These are phyloP conservation scores for Gonatopus flavifemur DNA, from an alignment of 1,140 invertebrate genomes.

Conservation along the genomic window DNA sequence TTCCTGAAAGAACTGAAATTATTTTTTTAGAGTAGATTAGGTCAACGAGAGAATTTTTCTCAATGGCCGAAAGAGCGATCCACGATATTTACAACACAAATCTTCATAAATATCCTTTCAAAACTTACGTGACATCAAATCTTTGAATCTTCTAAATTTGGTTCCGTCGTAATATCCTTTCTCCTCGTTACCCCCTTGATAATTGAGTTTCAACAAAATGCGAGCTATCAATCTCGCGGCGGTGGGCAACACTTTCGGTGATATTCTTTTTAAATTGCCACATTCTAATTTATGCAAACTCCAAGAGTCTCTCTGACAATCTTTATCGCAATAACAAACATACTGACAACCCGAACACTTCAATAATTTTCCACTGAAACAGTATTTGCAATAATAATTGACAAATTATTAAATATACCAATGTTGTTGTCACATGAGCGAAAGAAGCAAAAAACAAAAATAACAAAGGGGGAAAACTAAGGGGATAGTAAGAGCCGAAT, in stretches of 20 bases:
- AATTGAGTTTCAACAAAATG: slow-evolving; percentile 70
- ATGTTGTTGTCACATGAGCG: neutral
- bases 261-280: slow-evolving; percentile 66
- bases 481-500: neutral
- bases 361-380: slow-evolving; percentile 65
- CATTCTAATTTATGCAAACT: slow-evolving; percentile 77
- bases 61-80: too few relatives aligned
- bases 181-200: slow-evolving; percentile 64
- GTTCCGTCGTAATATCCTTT: slow-evolving; percentile 69
- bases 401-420: neutral
- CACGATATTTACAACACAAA: too few relatives aligned
- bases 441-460: slow-evolving; percentile 3
- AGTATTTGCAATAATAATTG: slow-evolving; percentile 15
- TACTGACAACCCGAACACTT: slow-evolving; percentile 82
- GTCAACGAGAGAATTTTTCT: too few relatives aligned
- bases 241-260: slow-evolving; percentile 71
- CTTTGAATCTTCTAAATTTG: slow-evolving; percentile 74
- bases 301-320: slow-evolving; percentile 78
- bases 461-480: slow-evolving; percentile 5
- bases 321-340: slow-evolving; percentile 74
- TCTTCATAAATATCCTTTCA: neutral
- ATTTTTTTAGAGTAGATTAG: too few relatives aligned
- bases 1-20: too few relatives aligned
- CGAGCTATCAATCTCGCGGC: slow-evolving; percentile 72
- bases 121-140: slow-evolving; percentile 82